phyloP scores from a whole-genome alignment of 2,888 invertebrate species.

The Allolobophora icterica region DNA sequence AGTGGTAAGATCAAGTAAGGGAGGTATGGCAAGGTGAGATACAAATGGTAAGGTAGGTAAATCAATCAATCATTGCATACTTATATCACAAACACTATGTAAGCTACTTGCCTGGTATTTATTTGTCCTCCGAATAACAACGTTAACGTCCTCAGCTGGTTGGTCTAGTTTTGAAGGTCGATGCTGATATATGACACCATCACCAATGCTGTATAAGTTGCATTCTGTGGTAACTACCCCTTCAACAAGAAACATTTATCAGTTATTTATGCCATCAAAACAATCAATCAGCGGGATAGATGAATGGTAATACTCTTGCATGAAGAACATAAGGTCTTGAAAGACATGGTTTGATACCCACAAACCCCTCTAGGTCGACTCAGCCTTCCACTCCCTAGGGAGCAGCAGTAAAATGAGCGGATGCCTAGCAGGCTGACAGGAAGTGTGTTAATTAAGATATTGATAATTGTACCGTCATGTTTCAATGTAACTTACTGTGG shows the following conservation, averaged over 20 bases:
- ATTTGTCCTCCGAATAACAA: constrained; percentile 38
- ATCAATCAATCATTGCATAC: neutral
- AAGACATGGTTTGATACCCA: too few relatives aligned
- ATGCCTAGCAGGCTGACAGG: too few relatives aligned
- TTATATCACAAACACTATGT: neutral
- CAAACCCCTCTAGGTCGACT: too few relatives aligned
- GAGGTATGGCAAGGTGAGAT: neutral
- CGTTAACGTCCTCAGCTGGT: constrained; percentile 56
- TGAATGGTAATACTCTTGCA: too few relatives aligned
- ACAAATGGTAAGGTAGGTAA: neutral
- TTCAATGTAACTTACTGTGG: too few relatives aligned
- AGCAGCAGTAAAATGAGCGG: too few relatives aligned
- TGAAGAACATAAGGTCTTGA: too few relatives aligned
- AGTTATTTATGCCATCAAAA: neutral
- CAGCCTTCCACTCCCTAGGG: too few relatives aligned
- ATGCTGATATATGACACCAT: constrained; percentile 68
- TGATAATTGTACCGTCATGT: too few relatives aligned
- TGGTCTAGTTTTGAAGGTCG: constrained; percentile 52
- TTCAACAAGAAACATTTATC: neutral
- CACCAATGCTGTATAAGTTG: constrained; percentile 73
- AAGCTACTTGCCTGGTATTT: constrained; percentile 29
- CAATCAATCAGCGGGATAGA: too few relatives aligned
- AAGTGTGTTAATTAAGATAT: too few relatives aligned
- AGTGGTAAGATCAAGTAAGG: too few relatives aligned
- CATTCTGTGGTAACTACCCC: neutral